Percentiles rank a stretch among this genome's conserved stretches.
Evolutionary conservation across 2,113 vertebrate genomes (phyloP).

Genomic region (Colaptes auratus): DNA sequence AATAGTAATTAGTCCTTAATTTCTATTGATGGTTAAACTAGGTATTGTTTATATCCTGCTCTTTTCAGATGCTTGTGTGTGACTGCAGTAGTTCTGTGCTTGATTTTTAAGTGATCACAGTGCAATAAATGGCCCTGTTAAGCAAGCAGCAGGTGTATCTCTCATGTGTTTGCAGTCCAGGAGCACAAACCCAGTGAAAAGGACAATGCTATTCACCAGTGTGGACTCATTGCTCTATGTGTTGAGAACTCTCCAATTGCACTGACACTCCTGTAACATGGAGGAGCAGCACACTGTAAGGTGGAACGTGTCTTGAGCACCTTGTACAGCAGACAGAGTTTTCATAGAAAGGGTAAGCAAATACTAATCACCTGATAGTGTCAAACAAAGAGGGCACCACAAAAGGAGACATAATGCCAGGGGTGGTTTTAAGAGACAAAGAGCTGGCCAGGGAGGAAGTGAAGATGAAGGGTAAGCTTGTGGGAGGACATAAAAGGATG

Average conservation of each 20-base stretch:
- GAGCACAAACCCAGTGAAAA: background rate
- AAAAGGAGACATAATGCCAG: slow-evolving; percentile 13
- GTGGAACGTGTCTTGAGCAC: background rate
- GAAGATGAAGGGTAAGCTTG: slow-evolving; percentile 2
- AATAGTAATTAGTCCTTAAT: background rate
- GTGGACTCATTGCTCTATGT: accelerated
- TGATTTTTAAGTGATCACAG: background rate
- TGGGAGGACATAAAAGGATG: slow-evolving; percentile 33
- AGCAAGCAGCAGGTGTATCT: background rate
- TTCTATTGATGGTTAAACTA: background rate
- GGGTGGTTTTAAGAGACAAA: slow-evolving; percentile 8
- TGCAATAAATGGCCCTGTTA: background rate
- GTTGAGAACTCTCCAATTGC: background rate
- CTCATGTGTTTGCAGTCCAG: background rate
- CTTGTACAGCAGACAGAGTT: background rate
- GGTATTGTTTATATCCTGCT: background rate
- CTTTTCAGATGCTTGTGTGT: background rate
- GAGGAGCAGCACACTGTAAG: background rate
- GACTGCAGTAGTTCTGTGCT: background rate
- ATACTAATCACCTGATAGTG: background rate
- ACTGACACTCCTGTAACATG: background rate
- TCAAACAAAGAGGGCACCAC: background rate
- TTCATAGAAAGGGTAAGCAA: background rate
- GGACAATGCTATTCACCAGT: background rate
- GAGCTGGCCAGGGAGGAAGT: slow-evolving; percentile 18